Evolutionary conservation across 2,113 vertebrate genomes (phyloP), one percentile per base, ranked within the genome.

Genomic region (Gavia stellata): DNA sequence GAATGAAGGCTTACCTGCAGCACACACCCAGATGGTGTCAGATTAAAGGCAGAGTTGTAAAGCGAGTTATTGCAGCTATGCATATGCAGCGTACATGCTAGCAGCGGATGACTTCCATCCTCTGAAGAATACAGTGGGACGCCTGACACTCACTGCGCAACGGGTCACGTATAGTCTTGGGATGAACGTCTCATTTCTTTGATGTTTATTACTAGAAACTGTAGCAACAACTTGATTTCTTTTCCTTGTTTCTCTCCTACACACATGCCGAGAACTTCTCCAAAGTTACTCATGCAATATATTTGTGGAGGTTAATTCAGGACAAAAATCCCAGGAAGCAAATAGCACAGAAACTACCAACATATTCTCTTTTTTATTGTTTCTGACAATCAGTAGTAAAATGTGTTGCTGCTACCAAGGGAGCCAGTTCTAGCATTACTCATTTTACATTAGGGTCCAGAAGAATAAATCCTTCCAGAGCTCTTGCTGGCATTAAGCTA

Each of bases 331-430:
- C 94, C 94, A 90, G 79, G 86, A 73, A 96, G 90, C 88, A 78
- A 96, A 93, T 34, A 91, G 95, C 72, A 68, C 61, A 74, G 81
- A 59, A 97, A 86, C 88, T 72, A 80, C 93, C 93, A 73, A 94
- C 50, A 17, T 85, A 94, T 86, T 94, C 90, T 81, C 81, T 84
- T 95, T 94, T 97, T 96, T 97, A 96, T 96, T 84, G 96, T 96
- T 97, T 94, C 93, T 97, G 97, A 97, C 96, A 96, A 96, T 96
- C 95, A 94, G 93, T 94, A 94, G 93, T 96, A 97, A 97, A 97
- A 96, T 72, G 81, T 91, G 94, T 83, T 95, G 88, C 95, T 84
- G 92, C 96, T 94, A 94, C 96, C 93, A 79, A 81, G 96, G 95
- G 95, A 97, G 81, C 90, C 85, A 81, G 94, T 81, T 88, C 86